Evolutionary conservation across 2,113 vertebrate genomes (phyloP).

Genomic region (Campylomormyrus numenius): DNA sequence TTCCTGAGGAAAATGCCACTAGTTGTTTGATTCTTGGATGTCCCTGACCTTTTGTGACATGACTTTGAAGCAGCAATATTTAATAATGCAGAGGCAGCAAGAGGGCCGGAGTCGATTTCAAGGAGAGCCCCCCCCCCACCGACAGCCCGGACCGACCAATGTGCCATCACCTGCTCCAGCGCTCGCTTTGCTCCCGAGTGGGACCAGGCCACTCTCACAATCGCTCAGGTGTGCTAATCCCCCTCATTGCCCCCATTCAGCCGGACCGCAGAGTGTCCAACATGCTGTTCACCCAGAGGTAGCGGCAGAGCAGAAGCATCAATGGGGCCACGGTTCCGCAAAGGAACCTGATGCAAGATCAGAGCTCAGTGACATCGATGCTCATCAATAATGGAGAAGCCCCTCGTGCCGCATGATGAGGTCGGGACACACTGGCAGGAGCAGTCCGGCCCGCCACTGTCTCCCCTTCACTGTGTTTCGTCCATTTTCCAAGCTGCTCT

Average conservation of each 20-base stretch:
- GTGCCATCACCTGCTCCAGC: neutral
- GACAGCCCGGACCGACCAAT: neutral
- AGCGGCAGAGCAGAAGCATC: neutral
- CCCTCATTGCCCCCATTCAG: neutral
- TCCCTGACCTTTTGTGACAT: neutral
- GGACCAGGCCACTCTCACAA: neutral
- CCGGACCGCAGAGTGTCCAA: neutral
- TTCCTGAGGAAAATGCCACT: neutral
- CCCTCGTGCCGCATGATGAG: neutral
- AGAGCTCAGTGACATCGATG: constrained; percentile 18
- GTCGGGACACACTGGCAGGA: neutral
- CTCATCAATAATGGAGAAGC: constrained; percentile 12
- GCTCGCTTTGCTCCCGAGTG: neutral
- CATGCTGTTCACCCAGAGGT: neutral
- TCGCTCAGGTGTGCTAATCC: constrained; percentile 3
- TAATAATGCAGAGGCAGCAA: neutral
- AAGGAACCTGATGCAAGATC: constrained; percentile 14
- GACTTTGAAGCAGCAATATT: constrained; percentile 1
- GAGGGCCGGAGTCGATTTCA: neutral
- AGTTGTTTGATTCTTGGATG: neutral
- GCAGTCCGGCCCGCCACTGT: neutral
- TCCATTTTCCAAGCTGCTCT: neutral
- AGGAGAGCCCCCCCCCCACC: no score
- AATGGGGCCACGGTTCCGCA: neutral
- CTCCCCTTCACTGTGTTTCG: neutral